Evolutionary conservation across 2,797 vertebrate species (phyloP), one percentile per base, ranked within the genome.

Genomic region (Anguilla anguilla): DNA sequence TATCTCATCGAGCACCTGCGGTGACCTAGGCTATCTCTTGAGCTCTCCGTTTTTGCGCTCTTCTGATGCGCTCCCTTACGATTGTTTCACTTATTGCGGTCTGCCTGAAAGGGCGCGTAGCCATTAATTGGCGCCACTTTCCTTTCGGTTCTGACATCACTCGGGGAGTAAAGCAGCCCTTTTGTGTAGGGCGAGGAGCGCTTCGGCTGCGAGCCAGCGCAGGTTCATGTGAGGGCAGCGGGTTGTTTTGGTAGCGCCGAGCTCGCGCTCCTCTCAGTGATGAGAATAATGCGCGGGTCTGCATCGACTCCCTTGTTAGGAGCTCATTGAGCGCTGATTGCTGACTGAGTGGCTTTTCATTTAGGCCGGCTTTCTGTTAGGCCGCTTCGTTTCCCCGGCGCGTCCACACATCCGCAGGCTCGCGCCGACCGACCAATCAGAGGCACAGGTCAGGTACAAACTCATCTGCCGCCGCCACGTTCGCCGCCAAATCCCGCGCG

Each of bases 301-400:
- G 51, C 57, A 84, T 84, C 53, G 35, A 61, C 83, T 53, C 43
- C 55, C 91, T 95, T 94, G 93, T 94, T 94, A 94, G 92, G 89
- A 90, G 91, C 90, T 91, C 92, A 91, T 87, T 87, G 88, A 67
- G 7, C 86, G 92, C 91, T 93, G 93, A 95, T 94, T 95, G 91
- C 93, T 93, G 93, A 95, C 94, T 94, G 93, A 94, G 91, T 92
- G 90, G 90, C 57, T 92, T 93, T 92, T 89, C 88, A 93, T 89
- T 86, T 85, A 89, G 82, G 59, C 59, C 31, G 74, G 88, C 74
- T 39, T 5, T 87, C 69, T 87, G 57, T 82, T n/a, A 59, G n/a
- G 39, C 72, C 85, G 69, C 84, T 88, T 85, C 31, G 89, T 87
- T 92, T 91, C 89, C 86, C 61, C 55, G 84, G 74, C 85, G 46